These are phyloP conservation scores for Parapsyche elsis DNA, from an alignment of 1,140 invertebrate species.

Conservation along the genomic window DNA sequence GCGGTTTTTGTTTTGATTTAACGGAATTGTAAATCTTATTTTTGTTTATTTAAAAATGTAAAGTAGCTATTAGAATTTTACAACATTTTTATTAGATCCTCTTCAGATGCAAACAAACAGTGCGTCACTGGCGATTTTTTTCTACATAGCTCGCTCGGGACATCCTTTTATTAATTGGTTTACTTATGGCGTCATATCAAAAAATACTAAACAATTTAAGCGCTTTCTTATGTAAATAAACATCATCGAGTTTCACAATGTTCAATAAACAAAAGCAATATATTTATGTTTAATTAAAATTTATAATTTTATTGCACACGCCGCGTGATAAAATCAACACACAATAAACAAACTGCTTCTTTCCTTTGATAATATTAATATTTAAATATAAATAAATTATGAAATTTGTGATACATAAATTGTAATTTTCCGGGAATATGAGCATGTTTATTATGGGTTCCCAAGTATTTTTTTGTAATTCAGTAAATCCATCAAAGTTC, in stretches of 20 bases:
- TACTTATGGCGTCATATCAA: slow-evolving; percentile 16
- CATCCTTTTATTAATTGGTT: slow-evolving; percentile 30
- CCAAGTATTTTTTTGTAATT: too few species aligned
- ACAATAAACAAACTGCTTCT: too few species aligned
- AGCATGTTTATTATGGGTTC: too few species aligned
- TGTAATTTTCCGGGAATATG: too few species aligned
- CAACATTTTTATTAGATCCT: slow-evolving; percentile 27
- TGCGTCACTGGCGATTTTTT: slow-evolving; percentile 35
- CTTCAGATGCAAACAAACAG: slow-evolving; percentile 37
- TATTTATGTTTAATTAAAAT: too few species aligned
- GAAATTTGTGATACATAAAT: too few species aligned
- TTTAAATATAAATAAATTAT: too few species aligned
- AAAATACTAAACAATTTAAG: slow-evolving; percentile 1
- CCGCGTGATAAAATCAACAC: too few species aligned
- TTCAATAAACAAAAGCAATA: not conserved
- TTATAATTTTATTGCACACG: too few species aligned
- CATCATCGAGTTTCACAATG: slow-evolving; percentile 7
- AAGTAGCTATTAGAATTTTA: slow-evolving; percentile 34
- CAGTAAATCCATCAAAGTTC: not conserved
- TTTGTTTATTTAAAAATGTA: slow-evolving; percentile 4
- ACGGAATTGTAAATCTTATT: not conserved
- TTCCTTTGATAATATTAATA: too few species aligned
- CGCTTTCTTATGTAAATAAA: slow-evolving; percentile 18
- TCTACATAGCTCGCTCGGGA: slow-evolving; percentile 4
- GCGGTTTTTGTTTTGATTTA: not conserved